These are phyloP conservation scores for Phrynocephalus forsythii DNA, from an alignment of 2,797 vertebrate species.

Conservation along the genomic window DNA sequence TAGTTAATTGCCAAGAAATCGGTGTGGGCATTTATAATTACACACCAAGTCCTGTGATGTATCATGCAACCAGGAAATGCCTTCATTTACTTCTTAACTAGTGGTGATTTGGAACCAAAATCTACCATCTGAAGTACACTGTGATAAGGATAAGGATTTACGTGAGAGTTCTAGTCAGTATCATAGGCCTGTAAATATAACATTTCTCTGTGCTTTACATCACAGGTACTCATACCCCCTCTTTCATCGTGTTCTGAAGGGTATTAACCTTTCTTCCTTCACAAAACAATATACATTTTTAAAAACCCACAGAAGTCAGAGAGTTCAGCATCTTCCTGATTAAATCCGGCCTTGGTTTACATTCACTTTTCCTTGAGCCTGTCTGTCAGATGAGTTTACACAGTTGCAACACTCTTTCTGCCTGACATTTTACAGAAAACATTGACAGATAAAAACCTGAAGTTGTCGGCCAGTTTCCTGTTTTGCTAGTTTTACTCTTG, in stretches of 20 bases:
- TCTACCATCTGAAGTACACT: no score
- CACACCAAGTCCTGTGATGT: no score
- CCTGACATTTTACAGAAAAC: slow-evolving; percentile 54
- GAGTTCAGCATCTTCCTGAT: neutral
- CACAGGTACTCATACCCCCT: neutral
- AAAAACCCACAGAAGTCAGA: neutral
- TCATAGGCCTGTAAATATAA: neutral
- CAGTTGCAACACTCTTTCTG: slow-evolving; percentile 32
- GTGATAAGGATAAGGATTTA: no score
- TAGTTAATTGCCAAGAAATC: no score
- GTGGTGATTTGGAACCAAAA: no score
- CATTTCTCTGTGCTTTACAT: neutral
- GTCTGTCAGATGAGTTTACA: neutral
- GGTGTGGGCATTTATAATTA: no score
- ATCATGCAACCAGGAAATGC: no score
- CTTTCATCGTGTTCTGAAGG: neutral
- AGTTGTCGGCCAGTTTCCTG: slow-evolving; percentile 43
- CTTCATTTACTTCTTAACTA: no score
- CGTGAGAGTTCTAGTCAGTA: neutral
- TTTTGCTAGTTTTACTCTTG: slow-evolving; percentile 45
- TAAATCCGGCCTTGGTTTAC: neutral
- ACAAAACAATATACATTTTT: neutral
- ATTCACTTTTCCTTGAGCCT: neutral
- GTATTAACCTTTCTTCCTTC: no score
- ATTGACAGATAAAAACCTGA: slow-evolving; percentile 39